Conservation (phyloP, 2,888 invertebrate genomes). For the Hetaerina titia region DNA sequence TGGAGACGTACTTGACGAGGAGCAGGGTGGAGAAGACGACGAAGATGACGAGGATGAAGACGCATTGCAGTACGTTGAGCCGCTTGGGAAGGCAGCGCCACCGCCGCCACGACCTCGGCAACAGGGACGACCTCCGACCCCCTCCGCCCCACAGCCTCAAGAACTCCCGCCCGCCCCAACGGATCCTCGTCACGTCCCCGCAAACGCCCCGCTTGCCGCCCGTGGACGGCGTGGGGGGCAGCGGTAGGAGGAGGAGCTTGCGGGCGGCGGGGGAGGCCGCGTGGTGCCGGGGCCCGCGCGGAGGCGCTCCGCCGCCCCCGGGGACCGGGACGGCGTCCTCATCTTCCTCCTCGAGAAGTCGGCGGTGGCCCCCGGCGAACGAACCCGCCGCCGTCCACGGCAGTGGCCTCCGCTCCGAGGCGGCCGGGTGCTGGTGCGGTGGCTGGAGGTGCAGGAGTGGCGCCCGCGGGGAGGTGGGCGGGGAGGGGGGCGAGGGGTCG, state of each 20-base stretch:
- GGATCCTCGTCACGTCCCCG: constrained; percentile 29
- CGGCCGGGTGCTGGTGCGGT: background rate
- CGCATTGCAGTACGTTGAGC: constrained; percentile 48
- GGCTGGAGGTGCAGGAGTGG: background rate
- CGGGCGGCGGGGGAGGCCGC: background rate
- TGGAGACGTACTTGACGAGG: constrained; percentile 57
- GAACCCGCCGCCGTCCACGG: background rate
- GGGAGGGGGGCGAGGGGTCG: constrained; percentile 56
- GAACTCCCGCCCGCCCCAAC: constrained; percentile 50
- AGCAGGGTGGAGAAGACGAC: constrained; percentile 42
- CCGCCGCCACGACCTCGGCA: constrained; percentile 53
- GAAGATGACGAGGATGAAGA: constrained; percentile 41
- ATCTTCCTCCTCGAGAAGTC: background rate
- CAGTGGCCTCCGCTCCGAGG: constrained; percentile 34
- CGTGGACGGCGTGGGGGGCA: background rate
- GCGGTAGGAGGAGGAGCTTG: constrained; percentile 41
- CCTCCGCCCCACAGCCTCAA: constrained; percentile 56
- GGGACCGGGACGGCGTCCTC: background rate
- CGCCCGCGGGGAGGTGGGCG: constrained; percentile 46
- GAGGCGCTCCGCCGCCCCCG: background rate
- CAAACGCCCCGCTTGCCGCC: background rate
- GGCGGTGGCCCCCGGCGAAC: background rate
- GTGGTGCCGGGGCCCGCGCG: background rate
- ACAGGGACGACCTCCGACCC: constrained; percentile 49
- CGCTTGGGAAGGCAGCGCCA: constrained; percentile 45